These are phyloP conservation scores for Oncorhynchus mykiss DNA, from an alignment of 2,113 vertebrate genomes.

Conservation along the genomic window DNA sequence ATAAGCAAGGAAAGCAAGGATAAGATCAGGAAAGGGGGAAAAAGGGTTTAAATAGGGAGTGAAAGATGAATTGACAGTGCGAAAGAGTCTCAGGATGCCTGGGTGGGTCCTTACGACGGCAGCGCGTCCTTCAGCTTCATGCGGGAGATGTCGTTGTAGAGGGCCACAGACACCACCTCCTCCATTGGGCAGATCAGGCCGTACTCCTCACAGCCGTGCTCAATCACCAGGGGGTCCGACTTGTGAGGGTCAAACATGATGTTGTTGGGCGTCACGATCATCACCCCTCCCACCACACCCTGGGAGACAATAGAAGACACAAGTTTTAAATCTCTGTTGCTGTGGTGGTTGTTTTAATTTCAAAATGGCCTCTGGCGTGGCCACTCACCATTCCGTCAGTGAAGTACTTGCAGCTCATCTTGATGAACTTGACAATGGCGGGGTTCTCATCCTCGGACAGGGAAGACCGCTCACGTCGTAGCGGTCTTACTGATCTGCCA, in stretches of 20 bases:
- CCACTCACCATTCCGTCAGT: slow-evolving; percentile 92
- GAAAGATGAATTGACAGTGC: neutral
- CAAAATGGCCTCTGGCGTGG: neutral
- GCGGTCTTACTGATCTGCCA: slow-evolving; percentile 76
- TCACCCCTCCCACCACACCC: slow-evolving; percentile 96
- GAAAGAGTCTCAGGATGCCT: neutral
- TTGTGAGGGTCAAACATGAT: slow-evolving; percentile 99
- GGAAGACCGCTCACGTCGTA: slow-evolving; percentile 86
- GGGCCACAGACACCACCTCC: slow-evolving; percentile 92
- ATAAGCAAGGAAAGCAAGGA: no score
- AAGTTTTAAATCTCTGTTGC: neutral
- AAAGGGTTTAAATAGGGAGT: neutral
- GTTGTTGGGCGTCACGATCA: slow-evolving; percentile 98
- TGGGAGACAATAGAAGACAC: slow-evolving; percentile 38
- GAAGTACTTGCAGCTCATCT: slow-evolving; percentile 99
- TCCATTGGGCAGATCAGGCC: slow-evolving; percentile 97
- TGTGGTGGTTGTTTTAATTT: neutral
- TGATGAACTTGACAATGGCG: slow-evolving; percentile 90
- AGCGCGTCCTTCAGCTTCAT: slow-evolving; percentile 97
- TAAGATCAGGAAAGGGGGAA: neutral
- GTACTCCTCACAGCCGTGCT: slow-evolving; percentile 97
- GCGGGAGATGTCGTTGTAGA: slow-evolving; percentile 95
- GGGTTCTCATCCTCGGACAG: slow-evolving; percentile 89
- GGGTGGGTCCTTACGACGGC: slow-evolving; percentile 86
- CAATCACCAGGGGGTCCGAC: slow-evolving; percentile 95